These are phyloP conservation scores for Shargacucullia verbasci DNA, from an alignment of 2,888 invertebrate genomes.

Conservation along the genomic window DNA sequence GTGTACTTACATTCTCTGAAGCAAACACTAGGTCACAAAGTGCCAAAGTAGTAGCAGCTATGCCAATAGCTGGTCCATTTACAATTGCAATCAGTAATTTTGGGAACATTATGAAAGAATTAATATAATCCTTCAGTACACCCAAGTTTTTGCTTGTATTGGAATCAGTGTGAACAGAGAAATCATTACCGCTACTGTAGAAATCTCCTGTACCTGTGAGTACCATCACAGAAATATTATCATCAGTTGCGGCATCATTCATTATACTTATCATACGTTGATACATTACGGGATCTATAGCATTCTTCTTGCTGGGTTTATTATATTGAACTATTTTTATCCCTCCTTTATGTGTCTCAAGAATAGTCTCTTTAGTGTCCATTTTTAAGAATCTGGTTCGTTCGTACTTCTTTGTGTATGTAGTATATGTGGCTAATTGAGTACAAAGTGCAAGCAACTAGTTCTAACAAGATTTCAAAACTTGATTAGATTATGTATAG, in stretches of 20 bases:
- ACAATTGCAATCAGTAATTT: constrained; percentile 96
- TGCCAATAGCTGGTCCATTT: constrained; percentile 98
- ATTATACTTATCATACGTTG: constrained; percentile 90
- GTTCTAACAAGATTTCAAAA: too few species aligned
- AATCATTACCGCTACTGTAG: constrained; percentile 96
- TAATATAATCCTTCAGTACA: constrained; percentile 90
- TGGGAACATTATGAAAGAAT: constrained; percentile 94
- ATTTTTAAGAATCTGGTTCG: constrained; percentile 23
- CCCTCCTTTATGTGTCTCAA: constrained; percentile 67
- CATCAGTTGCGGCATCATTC: constrained; percentile 91
- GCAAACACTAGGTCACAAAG: constrained; percentile 97
- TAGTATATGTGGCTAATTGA: neutral
- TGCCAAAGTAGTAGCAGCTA: constrained; percentile 95
- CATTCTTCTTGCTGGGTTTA: constrained; percentile 94
- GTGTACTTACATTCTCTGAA: constrained; percentile 92
- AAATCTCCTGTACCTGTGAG: constrained; percentile 94
- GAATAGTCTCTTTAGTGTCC: constrained; percentile 64
- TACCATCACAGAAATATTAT: constrained; percentile 91
- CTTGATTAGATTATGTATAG: too few species aligned
- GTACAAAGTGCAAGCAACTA: too few species aligned
- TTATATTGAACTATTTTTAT: constrained; percentile 91
- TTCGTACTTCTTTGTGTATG: neutral
- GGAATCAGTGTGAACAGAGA: constrained; percentile 62
- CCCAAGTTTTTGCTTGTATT: constrained; percentile 59
- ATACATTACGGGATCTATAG: constrained; percentile 92